phyloP scores from a whole-genome alignment of 2,888 invertebrate genomes.

The Odontothrips loti region DNA sequence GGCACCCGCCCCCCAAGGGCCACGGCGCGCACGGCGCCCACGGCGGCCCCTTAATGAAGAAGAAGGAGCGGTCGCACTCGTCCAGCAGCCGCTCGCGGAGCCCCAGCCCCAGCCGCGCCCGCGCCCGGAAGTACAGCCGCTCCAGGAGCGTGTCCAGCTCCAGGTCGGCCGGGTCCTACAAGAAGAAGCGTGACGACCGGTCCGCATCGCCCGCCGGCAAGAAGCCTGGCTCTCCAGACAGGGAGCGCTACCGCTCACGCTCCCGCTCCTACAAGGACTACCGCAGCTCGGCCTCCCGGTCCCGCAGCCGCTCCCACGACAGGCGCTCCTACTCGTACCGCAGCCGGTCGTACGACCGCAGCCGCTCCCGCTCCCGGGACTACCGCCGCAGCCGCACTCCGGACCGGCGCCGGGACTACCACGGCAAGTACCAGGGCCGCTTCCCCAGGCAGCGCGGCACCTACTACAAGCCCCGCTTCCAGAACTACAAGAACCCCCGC shows the following conservation, averaged over 20 bases:
- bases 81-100: constrained; percentile 62
- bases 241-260: constrained; percentile 45
- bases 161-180: constrained; percentile 43
- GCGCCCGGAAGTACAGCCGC: constrained; percentile 46
- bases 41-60: constrained; percentile 13
- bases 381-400: constrained; percentile 53
- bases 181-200: constrained; percentile 42
- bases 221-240: background rate
- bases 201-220: constrained; percentile 44
- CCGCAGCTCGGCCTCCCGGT: constrained; percentile 41
- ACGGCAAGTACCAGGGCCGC: constrained; percentile 40
- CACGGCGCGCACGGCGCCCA: background rate
- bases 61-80: constrained; percentile 53
- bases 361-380: constrained; percentile 55
- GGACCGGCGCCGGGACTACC: constrained; percentile 44
- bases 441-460: constrained; percentile 66
- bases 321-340: constrained; percentile 55
- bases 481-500: constrained; percentile 54
- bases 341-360: constrained; percentile 50
- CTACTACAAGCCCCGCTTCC: constrained; percentile 74
- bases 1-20: background rate
- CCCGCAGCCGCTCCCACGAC: constrained; percentile 48
- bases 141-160: constrained; percentile 46
- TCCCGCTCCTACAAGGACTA: constrained; percentile 56
- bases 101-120: constrained; percentile 43